Conservation (phyloP, 2,888 invertebrate species). For the Operophtera brumata region DNA sequence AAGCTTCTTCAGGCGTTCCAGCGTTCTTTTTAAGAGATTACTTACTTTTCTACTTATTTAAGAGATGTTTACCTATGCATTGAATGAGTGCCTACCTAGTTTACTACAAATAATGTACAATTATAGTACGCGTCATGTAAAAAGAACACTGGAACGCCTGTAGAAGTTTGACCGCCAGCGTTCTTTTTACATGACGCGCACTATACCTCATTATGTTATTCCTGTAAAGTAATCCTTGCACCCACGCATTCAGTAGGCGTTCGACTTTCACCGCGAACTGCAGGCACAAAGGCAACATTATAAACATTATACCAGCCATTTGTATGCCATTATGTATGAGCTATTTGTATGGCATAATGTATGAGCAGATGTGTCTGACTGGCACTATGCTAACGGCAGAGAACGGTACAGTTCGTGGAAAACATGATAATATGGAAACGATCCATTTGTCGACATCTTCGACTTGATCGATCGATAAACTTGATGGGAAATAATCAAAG, state of each 20-base stretch:
- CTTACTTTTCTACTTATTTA: no score
- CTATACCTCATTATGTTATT: neutral
- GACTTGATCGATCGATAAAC: neutral
- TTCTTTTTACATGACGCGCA: no score
- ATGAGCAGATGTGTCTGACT: constrained; percentile 23
- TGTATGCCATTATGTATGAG: constrained; percentile 17
- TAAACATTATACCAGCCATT: constrained; percentile 9
- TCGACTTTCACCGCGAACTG: constrained; percentile 12
- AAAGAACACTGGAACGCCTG: no score
- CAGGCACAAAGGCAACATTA: constrained; percentile 10
- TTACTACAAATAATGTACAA: no score
- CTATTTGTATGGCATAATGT: constrained; percentile 25
- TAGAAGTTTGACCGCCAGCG: no score
- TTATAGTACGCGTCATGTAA: no score
- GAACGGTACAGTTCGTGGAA: constrained; percentile 3
- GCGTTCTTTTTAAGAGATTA: no score
- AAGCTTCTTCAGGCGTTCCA: no score
- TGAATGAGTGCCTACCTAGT: no score
- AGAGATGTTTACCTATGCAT: no score
- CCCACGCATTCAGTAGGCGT: constrained; percentile 17
- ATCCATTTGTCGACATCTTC: neutral
- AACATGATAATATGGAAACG: constrained; percentile 1
- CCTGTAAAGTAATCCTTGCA: constrained; percentile 8
- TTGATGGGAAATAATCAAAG: neutral
- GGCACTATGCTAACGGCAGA: constrained; percentile 19